These are phyloP conservation scores for Setophaga petechia DNA, from an alignment of 2,113 vertebrate species.

Conservation along the genomic window DNA sequence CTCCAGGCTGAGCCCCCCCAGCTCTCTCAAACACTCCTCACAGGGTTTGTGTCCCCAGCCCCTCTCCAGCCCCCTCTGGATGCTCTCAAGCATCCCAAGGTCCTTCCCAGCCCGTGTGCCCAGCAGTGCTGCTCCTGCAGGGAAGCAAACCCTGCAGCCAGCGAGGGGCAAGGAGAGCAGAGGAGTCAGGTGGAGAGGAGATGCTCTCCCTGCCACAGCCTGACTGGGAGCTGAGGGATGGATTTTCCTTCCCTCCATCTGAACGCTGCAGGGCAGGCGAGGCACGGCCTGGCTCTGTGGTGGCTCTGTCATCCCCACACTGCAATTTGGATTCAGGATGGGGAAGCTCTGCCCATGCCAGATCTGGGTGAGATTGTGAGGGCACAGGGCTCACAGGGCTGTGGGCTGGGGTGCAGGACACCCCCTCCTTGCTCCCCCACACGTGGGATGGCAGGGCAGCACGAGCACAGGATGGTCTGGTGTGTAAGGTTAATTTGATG, in stretches of 20 bases:
- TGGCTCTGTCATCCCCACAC: background rate
- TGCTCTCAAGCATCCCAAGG: no score
- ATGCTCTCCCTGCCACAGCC: background rate
- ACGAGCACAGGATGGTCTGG: accelerated
- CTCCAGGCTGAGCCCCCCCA: no score
- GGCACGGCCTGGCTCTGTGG: background rate
- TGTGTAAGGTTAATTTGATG: accelerated
- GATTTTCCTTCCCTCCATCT: constrained; percentile 12
- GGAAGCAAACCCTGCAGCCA: background rate
- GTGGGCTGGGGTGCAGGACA: accelerated
- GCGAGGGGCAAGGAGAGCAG: background rate
- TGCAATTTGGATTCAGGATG: background rate
- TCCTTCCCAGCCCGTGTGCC: accelerated
- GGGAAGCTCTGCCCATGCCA: background rate
- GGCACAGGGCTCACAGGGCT: background rate
- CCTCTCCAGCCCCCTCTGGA: no score
- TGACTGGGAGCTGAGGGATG: background rate
- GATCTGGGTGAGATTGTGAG: accelerated
- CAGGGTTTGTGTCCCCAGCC: no score
- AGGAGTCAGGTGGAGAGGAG: background rate
- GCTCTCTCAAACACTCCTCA: no score
- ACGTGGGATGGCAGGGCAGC: background rate
- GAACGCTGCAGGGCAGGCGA: background rate
- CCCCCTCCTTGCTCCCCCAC: accelerated
- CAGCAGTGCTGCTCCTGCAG: background rate